Evolutionary conservation across 53 echinoderm and acorn worm species (phyloP).

Genomic region (Holothuria leucospilota): DNA sequence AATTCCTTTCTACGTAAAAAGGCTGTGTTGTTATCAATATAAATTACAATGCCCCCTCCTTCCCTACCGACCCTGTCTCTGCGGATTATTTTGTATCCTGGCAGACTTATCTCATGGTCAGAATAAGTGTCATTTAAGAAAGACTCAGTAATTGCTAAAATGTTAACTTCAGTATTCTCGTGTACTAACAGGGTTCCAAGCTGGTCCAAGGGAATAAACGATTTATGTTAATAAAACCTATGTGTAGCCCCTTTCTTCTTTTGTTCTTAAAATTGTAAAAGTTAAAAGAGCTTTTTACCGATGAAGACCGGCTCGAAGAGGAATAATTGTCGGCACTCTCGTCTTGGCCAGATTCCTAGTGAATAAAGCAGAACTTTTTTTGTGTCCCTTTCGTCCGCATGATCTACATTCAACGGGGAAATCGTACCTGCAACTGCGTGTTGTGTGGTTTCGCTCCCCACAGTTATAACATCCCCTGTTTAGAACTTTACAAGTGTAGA

Average conservation of each 20-base stretch:
- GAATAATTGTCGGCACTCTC: not conserved
- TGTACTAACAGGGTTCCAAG: not conserved
- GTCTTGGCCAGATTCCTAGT: slow-evolving; percentile 3
- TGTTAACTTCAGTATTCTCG: not conserved
- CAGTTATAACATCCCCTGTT: slow-evolving; percentile 24
- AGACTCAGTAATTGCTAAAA: slow-evolving; percentile 21
- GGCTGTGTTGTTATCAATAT: not conserved
- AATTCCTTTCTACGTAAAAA: slow-evolving; percentile 1
- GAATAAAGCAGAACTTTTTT: slow-evolving; percentile 2
- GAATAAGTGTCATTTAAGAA: slow-evolving; percentile 13
- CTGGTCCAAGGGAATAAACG: slow-evolving; percentile 29
- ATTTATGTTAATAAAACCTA: not conserved
- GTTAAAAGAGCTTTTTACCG: too few species aligned
- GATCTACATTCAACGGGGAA: not conserved
- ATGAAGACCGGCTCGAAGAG: too few species aligned
- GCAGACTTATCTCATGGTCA: slow-evolving; percentile 6
- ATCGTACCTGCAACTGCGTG: not conserved
- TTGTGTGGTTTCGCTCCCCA: slow-evolving; percentile 9
- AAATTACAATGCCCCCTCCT: slow-evolving; percentile 21
- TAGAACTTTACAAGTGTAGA: too few species aligned
- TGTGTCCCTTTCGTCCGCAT: not conserved
- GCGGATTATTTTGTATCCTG: slow-evolving; percentile 5
- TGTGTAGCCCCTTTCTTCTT: not conserved
- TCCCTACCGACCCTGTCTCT: not conserved
- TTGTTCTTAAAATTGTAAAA: too few species aligned